Conservation (phyloP, 2,888 invertebrate species). For the Neria commutata region DNA sequence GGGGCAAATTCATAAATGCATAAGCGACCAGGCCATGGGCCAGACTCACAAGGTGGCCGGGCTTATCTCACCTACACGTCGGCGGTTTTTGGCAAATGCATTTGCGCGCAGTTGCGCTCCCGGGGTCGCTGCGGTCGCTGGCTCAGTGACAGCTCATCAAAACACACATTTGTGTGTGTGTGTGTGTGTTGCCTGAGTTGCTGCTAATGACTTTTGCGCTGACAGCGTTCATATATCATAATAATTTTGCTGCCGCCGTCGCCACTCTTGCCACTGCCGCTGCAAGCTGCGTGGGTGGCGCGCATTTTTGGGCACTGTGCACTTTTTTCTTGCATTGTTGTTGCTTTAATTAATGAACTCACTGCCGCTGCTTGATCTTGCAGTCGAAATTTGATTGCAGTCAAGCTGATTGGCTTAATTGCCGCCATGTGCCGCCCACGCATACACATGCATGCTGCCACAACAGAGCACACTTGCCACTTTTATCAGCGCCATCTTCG, state of each 20-base stretch:
- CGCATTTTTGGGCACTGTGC: too few relatives aligned
- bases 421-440: not conserved
- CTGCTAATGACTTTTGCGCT: conserved; percentile 33
- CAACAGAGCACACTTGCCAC: not conserved
- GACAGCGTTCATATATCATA: conserved; percentile 35
- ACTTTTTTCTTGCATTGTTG: too few relatives aligned
- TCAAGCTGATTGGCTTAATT: not conserved
- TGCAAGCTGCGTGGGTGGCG: not conserved
- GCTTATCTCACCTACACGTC: not conserved
- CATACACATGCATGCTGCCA: not conserved
- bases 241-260: conserved; percentile 22
- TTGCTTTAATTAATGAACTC: not conserved
- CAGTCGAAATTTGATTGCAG: not conserved
- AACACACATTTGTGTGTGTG: not conserved
- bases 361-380: not conserved
- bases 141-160: too few relatives aligned
- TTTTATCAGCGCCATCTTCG: too few relatives aligned
- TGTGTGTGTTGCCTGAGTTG: not conserved
- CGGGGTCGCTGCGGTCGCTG: not conserved
- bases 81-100: not conserved
- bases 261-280: not conserved
- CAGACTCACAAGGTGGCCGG: not conserved
- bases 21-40: not conserved
- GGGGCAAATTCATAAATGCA: not conserved
- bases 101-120: not conserved